These are phyloP conservation scores for Percopsis omiscomaycus DNA, from an alignment of 2,797 vertebrate genomes.

Conservation along the genomic window DNA sequence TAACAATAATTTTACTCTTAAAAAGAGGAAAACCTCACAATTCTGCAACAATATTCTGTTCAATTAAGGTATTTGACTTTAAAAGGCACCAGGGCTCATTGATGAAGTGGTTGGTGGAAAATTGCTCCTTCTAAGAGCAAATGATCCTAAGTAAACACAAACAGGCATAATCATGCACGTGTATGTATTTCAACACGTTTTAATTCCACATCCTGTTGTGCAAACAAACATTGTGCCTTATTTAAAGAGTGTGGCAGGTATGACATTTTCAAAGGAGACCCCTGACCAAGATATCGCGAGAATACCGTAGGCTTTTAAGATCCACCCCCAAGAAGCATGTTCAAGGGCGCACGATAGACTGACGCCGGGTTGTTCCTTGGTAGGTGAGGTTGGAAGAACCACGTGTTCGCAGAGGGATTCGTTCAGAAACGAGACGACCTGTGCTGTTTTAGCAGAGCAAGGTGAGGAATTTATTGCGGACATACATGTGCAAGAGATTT, in stretches of 20 bases:
- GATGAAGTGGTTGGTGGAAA: too few species aligned
- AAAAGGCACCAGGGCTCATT: too few species aligned
- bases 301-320: background rate
- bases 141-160: too few species aligned
- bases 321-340: slow-evolving; percentile 9
- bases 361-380: slow-evolving; percentile 6
- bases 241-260: background rate
- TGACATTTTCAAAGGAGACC: too few species aligned
- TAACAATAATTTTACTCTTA: background rate
- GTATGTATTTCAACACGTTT: background rate
- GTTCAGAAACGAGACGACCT: too few species aligned
- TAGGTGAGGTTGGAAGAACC: background rate
- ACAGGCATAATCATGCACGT: background rate
- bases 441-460: too few species aligned
- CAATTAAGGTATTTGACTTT: too few species aligned
- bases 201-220: background rate
- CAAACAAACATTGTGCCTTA: background rate
- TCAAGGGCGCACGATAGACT: slow-evolving; percentile 20
- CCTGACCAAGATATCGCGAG: background rate
- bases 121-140: too few species aligned
- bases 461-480: too few species aligned
- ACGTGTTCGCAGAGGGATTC: slow-evolving; percentile 18
- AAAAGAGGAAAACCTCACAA: background rate
- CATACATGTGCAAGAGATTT: too few species aligned
- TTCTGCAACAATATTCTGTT: slow-evolving; percentile 15